Conservation (phyloP, 2,113 vertebrate genomes). For the Grallaria varia region DNA sequence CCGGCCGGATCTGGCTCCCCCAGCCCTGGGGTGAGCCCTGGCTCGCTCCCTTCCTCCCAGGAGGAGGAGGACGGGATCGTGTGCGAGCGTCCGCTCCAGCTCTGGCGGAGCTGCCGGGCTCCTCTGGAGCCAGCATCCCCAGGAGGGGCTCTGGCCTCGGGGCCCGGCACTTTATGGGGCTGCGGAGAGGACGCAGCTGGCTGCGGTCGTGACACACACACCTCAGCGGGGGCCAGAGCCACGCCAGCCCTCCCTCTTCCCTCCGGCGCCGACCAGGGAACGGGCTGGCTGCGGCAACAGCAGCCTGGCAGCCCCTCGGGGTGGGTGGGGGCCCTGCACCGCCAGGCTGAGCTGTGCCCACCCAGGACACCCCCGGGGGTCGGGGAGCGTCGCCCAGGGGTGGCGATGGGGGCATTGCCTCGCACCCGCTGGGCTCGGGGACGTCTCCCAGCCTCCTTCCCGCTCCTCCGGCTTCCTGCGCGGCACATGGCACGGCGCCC, state of each 20-base stretch:
- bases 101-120: constrained; percentile 36
- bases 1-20: background rate
- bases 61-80: background rate
- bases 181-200: constrained; percentile 48
- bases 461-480: background rate
- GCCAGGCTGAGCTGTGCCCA: rapidly evolving
- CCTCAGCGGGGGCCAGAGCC: constrained; percentile 45
- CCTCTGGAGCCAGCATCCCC: constrained; percentile 30
- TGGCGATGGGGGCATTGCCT: background rate
- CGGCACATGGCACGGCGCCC: constrained; percentile 14
- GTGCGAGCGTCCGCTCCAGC: constrained; percentile 12
- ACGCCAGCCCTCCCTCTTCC: background rate
- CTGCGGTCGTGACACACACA: constrained; percentile 56
- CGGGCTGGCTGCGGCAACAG: background rate
- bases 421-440: rapidly evolving
- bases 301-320: background rate
- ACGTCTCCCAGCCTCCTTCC: background rate
- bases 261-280: background rate
- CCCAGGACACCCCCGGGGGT: rapidly evolving
- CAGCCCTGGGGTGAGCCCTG: background rate
- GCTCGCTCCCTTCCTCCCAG: constrained; percentile 14
- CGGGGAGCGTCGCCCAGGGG: rapidly evolving
- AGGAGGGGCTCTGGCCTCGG: constrained; percentile 53
- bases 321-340: background rate
- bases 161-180: constrained; percentile 42